phyloP scores from a whole-genome alignment of 2,797 vertebrate species.

The Melanotaenia pygmaea region DNA sequence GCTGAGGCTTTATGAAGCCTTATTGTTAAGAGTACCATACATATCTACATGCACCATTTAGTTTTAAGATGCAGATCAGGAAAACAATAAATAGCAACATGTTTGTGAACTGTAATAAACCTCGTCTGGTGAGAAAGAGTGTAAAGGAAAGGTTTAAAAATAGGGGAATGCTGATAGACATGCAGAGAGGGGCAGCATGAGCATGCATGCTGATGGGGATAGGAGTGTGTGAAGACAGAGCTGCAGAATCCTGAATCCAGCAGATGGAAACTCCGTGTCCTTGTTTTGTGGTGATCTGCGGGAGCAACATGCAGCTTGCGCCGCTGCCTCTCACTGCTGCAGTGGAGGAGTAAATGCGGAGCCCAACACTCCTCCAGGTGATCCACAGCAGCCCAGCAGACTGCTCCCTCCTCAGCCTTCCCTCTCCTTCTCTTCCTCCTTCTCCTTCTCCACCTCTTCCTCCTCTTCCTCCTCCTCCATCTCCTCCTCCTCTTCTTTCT shows the following conservation, averaged over 20 bases:
- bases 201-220: constrained; percentile 73
- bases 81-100: constrained; percentile 36
- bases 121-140: constrained; percentile 32
- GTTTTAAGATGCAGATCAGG: constrained; percentile 39
- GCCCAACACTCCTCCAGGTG: constrained; percentile 80
- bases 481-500: constrained; percentile 48
- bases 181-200: constrained; percentile 57
- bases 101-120: constrained; percentile 37
- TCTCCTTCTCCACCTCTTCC: constrained; percentile 44
- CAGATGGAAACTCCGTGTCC: constrained; percentile 76
- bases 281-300: constrained; percentile 78
- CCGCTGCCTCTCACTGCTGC: constrained; percentile 83
- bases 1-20: constrained; percentile 66
- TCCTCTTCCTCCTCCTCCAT: constrained; percentile 32
- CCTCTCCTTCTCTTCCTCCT: constrained; percentile 69
- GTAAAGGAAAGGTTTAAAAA: constrained; percentile 47
- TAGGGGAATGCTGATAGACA: constrained; percentile 49
- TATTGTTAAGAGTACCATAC: constrained; percentile 47
- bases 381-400: constrained; percentile 80
- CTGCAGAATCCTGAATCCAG: constrained; percentile 84
- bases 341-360: constrained; percentile 87
- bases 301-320: constrained; percentile 83
- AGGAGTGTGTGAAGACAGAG: constrained; percentile 59
- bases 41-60: constrained; percentile 53
- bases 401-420: constrained; percentile 79